Base-by-base conservation (phyloP, 2,888 invertebrate species). In the Epinotia brunnichana region DNA sequence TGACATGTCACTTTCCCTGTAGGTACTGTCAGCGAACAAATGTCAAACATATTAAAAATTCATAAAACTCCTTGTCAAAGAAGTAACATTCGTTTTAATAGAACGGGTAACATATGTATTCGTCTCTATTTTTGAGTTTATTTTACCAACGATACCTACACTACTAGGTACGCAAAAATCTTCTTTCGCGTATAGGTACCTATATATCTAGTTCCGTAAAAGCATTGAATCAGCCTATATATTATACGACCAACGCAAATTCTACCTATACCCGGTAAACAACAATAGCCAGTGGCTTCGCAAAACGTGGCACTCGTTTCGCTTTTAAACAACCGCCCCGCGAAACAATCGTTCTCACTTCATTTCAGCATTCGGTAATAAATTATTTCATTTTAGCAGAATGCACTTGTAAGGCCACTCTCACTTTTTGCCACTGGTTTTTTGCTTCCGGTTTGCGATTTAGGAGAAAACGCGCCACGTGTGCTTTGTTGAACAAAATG, bases 361-460 rank as follows among this genome's bases (percentile, higher is more conserved):
- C 78, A 75, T 76, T 80, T 81, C 77, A 81, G 74, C 63, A 56
- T 70, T 74, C 39, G 41, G 82, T 82, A 85, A 90, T 90, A 91
- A 90, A 90, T 89, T 88, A 88, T 83, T 82, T 82, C 81, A 86
- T 83, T 87, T 84, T 82, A 73, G 78, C 80, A 83, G 81, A 85
- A 85, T 83, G 81, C 81, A 81, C 80, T 82, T 85, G 85, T 85
- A 83, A 76, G 80, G 80, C 80, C 84, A 88, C 90, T 90, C 83
- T 88, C 83, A 77, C 85, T 91, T 90, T 90, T 90, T 90, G 88
- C 88, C 81, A 82, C 86, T 76, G 75, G 81, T 87, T 89, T 89
- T 89, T 89, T 87, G 83, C 80, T 86, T 86, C 84, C 85, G 85
- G 84, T 76, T 82, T 81, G 79, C 74, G 78, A 79, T 81, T 74